These are phyloP conservation scores for Amiota communis DNA, from an alignment of 2,888 invertebrate species.

Conservation along the genomic window DNA sequence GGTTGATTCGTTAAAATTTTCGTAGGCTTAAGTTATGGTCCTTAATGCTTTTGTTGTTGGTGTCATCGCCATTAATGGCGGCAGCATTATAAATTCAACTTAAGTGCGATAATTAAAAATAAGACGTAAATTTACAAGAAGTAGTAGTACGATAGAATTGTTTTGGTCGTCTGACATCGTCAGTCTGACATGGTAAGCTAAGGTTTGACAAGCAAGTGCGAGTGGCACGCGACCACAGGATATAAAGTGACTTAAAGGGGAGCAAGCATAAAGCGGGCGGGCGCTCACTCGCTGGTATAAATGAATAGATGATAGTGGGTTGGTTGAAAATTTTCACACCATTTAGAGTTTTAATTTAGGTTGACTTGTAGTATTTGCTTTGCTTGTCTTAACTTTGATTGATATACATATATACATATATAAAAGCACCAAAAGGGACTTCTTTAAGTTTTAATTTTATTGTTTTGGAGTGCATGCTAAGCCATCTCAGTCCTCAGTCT, in stretches of 20 bases:
- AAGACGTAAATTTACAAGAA: constrained; percentile 59
- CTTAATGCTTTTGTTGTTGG: constrained; percentile 5
- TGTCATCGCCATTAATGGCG: neutral
- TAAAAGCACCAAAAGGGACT: constrained; percentile 16
- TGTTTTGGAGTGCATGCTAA: constrained; percentile 34
- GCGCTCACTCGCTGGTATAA: neutral
- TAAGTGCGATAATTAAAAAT: constrained; percentile 63
- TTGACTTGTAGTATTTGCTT: constrained; percentile 18
- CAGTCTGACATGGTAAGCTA: constrained; percentile 34
- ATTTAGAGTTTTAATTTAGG: constrained; percentile 29
- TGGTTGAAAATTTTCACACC: constrained; percentile 11
- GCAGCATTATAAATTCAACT: constrained; percentile 52
- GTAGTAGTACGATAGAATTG: too few species aligned
- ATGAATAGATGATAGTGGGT: neutral
- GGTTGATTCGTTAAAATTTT: too few species aligned
- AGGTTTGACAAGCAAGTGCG: constrained; percentile 11
- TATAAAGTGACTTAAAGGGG: constrained; percentile 27
- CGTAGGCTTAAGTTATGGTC: neutral
- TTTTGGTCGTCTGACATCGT: neutral
- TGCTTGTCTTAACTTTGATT: constrained; percentile 45
- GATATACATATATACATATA: too few species aligned
- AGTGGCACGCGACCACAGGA: constrained; percentile 57
- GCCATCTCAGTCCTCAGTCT: constrained; percentile 30
- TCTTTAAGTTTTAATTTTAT: constrained; percentile 9
- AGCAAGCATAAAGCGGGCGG: constrained; percentile 19